Percentiles rank a stretch among this genome's conserved stretches.
These are phyloP conservation scores for Tiliacea citrago DNA, from an alignment of 2,888 invertebrate species.

Conservation along the genomic window DNA sequence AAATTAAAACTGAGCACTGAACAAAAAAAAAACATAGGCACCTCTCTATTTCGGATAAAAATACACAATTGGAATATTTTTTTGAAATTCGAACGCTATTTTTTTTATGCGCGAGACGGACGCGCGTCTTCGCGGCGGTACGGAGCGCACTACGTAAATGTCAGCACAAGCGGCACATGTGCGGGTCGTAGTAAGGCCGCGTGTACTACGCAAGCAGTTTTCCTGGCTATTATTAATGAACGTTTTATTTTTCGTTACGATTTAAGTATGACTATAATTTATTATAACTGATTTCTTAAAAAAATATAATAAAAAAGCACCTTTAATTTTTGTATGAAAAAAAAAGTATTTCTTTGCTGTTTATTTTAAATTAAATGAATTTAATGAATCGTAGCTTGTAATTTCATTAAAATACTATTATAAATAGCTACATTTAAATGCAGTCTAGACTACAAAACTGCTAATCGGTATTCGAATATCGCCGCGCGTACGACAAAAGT, in stretches of 20 bases:
- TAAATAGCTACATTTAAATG: conserved; percentile 8
- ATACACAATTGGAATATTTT: conserved; percentile 67
- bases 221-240: conserved; percentile 56
- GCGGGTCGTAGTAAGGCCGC: conserved; percentile 82
- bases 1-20: conserved; percentile 60
- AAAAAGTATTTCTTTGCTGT: not conserved
- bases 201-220: conserved; percentile 75
- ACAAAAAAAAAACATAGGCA: conserved; percentile 71
- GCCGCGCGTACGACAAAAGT: conserved; percentile 51
- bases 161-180: conserved; percentile 89
- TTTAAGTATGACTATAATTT: not conserved
- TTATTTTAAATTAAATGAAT: not conserved
- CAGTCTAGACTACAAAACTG: conserved; percentile 1
- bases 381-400: not conserved
- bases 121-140: conserved; percentile 84
- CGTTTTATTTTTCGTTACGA: not conserved
- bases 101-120: conserved; percentile 71
- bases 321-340: too few species aligned
- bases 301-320: too few species aligned
- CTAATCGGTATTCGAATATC: conserved; percentile 45
- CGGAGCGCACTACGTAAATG: conserved; percentile 90
- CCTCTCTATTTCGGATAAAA: conserved; percentile 71
- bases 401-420: not conserved
- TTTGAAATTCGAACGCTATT: conserved; percentile 73
- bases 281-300: not conserved